A percentile compares a stretch with the other conserved stretches of the same genome.
Evolutionary conservation across 2,888 invertebrate genomes (phyloP).

Genomic region (Allacma fusca): DNA sequence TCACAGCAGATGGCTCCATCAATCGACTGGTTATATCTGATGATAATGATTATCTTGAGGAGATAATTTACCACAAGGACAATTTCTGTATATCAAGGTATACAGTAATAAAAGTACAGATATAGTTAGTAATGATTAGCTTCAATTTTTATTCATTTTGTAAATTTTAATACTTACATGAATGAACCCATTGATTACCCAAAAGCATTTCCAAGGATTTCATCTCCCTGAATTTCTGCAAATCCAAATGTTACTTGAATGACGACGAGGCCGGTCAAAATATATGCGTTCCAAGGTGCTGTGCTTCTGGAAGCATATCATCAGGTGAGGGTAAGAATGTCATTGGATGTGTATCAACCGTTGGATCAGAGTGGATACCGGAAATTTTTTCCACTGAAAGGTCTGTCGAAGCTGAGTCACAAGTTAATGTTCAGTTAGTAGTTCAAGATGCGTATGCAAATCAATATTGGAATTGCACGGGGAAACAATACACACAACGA

Average conservation of each 20-base stretch:
- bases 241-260: not conserved
- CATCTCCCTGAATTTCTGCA: not conserved
- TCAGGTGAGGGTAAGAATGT: not conserved
- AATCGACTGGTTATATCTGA: too few relatives aligned
- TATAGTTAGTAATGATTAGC: too few relatives aligned
- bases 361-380: not conserved
- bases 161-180: too few relatives aligned
- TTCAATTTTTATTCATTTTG: too few relatives aligned
- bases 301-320: not conserved
- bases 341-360: not conserved
- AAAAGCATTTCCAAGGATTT: not conserved
- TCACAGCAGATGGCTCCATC: not conserved
- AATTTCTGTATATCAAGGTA: constrained; percentile 9
- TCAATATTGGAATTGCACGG: not conserved
- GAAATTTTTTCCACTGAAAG: not conserved
- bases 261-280: not conserved
- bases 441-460: not conserved
- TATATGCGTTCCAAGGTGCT: constrained; percentile 1
- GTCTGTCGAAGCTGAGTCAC: not conserved
- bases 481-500: too few relatives aligned
- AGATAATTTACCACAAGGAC: not conserved
- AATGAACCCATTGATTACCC: too few relatives aligned
- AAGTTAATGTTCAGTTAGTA: not conserved
- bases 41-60: not conserved
- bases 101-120: not conserved